These are phyloP conservation scores for Colius striatus DNA, from an alignment of 2,113 vertebrate genomes.

Conservation along the genomic window DNA sequence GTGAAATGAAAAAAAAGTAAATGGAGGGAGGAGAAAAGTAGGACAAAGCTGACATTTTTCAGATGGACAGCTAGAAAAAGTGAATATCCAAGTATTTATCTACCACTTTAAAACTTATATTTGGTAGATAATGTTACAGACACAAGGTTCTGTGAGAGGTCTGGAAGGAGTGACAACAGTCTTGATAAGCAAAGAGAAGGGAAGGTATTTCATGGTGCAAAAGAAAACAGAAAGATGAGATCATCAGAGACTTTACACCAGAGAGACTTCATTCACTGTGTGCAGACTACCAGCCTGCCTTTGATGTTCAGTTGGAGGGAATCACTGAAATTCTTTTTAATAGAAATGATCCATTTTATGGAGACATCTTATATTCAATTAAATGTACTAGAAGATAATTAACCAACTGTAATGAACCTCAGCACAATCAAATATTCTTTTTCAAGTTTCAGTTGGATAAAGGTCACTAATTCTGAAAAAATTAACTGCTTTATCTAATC, in stretches of 20 bases:
- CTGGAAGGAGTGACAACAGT: background rate
- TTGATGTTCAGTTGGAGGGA: background rate
- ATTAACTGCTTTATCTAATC: background rate
- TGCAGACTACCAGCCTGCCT: background rate
- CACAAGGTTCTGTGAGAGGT: background rate
- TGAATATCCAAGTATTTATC: background rate
- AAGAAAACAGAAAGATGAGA: background rate
- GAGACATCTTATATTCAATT: background rate
- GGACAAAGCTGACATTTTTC: background rate
- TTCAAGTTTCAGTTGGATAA: background rate
- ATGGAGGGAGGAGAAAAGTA: background rate
- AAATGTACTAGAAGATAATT: constrained; percentile 35
- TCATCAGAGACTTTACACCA: background rate
- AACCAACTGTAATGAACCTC: constrained; percentile 3
- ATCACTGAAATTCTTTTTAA: background rate
- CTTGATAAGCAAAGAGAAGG: background rate
- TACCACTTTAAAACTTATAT: background rate
- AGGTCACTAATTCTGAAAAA: constrained; percentile 7
- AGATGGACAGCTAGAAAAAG: background rate
- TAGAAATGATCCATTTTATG: background rate
- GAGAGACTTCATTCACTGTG: background rate
- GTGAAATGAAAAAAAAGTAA: background rate
- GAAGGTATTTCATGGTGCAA: background rate
- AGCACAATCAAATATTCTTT: background rate
- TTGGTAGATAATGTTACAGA: background rate